Conservation (phyloP, 2,113 vertebrate genomes). For the Silurus meridionalis region DNA sequence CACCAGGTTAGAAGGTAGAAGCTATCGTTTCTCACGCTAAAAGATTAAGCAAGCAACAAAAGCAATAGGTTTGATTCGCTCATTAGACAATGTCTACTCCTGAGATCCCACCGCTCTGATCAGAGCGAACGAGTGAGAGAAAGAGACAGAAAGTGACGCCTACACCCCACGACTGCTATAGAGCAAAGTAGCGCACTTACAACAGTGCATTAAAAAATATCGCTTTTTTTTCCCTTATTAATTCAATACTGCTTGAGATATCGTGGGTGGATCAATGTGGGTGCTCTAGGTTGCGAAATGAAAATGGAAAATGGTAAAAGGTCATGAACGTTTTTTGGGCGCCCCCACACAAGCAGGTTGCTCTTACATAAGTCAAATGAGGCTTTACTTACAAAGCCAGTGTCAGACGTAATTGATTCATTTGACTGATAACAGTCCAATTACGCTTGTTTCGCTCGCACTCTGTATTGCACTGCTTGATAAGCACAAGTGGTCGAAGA, state of each 20-base stretch:
- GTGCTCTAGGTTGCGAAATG: neutral
- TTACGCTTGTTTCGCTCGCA: conserved; percentile 30
- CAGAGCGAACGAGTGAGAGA: conserved; percentile 4
- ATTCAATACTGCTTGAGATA: conserved; percentile 26
- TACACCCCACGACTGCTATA: neutral
- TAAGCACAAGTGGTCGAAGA: conserved; percentile 34
- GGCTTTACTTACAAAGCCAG: conserved; percentile 5
- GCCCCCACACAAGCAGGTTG: neutral
- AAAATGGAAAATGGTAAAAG: neutral
- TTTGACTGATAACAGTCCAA: conserved; percentile 44
- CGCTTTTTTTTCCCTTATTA: conserved; percentile 16
- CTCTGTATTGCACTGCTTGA: conserved; percentile 28
- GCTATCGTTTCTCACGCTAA: conserved; percentile 51
- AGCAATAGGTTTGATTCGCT: conserved; percentile 49
- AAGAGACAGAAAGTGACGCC: conserved; percentile 12
- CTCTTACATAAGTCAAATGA: conserved; percentile 16
- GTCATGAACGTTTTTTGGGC: neutral
- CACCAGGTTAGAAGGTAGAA: conserved; percentile 4
- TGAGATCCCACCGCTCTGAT: conserved; percentile 29
- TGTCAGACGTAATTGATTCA: conserved; percentile 37
- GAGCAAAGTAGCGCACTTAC: neutral
- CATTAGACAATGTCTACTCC: conserved; percentile 52
- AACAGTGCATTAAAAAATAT: neutral
- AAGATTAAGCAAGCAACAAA: conserved; percentile 51
- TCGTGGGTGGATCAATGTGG: conserved; percentile 22